Percentiles rank a stretch among this genome's conserved stretches.
Evolutionary conservation across 2,797 vertebrate species (phyloP).

Genomic region (Xyrichtys novacula): DNA sequence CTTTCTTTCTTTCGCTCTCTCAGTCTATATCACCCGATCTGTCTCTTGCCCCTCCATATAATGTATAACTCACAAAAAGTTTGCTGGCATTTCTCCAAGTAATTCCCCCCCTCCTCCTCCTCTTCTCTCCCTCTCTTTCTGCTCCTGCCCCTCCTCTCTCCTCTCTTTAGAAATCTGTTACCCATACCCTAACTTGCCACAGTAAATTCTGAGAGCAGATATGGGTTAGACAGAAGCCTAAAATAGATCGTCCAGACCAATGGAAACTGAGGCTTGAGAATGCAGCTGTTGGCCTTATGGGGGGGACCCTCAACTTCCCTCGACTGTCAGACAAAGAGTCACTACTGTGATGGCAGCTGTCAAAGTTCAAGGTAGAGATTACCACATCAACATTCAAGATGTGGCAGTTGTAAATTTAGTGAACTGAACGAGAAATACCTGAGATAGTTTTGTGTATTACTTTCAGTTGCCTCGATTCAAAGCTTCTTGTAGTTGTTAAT

Average conservation of each 20-base stretch:
- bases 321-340: slow-evolving; percentile 44
- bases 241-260: slow-evolving; percentile 65
- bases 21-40: slow-evolving; percentile 58
- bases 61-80: slow-evolving; percentile 57
- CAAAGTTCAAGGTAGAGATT: slow-evolving; percentile 21
- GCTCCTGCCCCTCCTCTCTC: slow-evolving; percentile 13
- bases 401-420: not conserved
- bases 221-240: slow-evolving; percentile 58
- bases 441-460: slow-evolving; percentile 1
- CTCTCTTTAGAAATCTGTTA: slow-evolving; percentile 62
- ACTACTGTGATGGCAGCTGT: slow-evolving; percentile 25
- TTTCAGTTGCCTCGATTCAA: not conserved
- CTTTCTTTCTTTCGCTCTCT: slow-evolving; percentile 46
- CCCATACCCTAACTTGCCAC: slow-evolving; percentile 63
- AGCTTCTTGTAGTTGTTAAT: slow-evolving; percentile 18
- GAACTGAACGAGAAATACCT: not conserved
- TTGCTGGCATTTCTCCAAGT: slow-evolving; percentile 56
- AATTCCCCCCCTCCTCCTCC: slow-evolving; percentile 39
- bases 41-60: slow-evolving; percentile 46
- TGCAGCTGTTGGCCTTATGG: slow-evolving; percentile 79
- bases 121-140: slow-evolving; percentile 28
- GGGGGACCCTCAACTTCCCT: slow-evolving; percentile 28
- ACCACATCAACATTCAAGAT: not conserved
- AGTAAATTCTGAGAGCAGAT: slow-evolving; percentile 68
- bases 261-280: slow-evolving; percentile 56